Evolutionary conservation across 2,888 invertebrate genomes (phyloP), one percentile per base, ranked within the genome.

Genomic region (Amphipoea lucens): DNA sequence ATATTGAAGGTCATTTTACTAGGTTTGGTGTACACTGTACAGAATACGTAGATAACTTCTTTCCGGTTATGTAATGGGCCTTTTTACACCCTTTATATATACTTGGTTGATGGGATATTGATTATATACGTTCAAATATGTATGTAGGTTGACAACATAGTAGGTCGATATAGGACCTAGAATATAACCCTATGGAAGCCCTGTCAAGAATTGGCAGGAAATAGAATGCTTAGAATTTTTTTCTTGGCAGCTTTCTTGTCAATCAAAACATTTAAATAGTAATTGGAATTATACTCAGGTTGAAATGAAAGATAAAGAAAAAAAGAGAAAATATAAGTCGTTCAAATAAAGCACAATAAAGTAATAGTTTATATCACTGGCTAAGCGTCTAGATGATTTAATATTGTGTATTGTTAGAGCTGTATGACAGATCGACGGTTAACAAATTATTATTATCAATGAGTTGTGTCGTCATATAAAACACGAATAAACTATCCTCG

Each of bases 381-480:
- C 20, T 23, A n/a, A n/a, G 23, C 6, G 6, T 79, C 5, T 17
- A 29, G 3, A 40, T 62, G 14, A 62, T 62, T 29, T n/a, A 29
- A 5, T 51, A 51, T 6, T 65, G 40, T 60, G 4, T 54, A 54
- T 45, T 66, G 20, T 78, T 42, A 2, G 23, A 40, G 7, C n/a
- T 57, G 23, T 29, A 6, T 42, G 71, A 42, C 11, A 78, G 9
- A 75, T 48, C 36, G 17, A 42, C 17, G 6, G 63, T 71, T 40
- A 60, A 12, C 40, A n/a, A 74, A 70, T 70, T 63, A 62, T 83
- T 70, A 66, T 83, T 72, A 74, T 84, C 71, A 84, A 84, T 81
- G 68, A 54, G 17, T 54, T 51, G 40, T 68, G 67, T 69, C 60
- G 51, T 80, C 63, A 81, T 72, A 66, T 75, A 66, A 77, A 69